These are phyloP conservation scores for Catharus fuscescens DNA, from an alignment of 2,113 vertebrate genomes.

Conservation along the genomic window DNA sequence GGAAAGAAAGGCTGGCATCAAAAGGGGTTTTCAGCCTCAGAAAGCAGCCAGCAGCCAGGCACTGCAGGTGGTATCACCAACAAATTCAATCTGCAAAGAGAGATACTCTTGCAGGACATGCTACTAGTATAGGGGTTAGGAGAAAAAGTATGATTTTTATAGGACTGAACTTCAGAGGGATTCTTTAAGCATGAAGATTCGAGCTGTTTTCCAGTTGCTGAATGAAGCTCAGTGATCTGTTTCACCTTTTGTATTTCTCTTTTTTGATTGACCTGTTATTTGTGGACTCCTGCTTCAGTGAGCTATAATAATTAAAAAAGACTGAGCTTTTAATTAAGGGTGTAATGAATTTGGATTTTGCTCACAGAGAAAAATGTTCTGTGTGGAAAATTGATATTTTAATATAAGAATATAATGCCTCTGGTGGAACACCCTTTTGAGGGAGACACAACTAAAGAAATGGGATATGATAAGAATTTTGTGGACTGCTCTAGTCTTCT, in stretches of 20 bases:
- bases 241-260: neutral
- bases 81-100: neutral
- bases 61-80: conserved; percentile 3
- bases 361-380: neutral
- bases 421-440: neutral
- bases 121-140: neutral
- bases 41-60: neutral
- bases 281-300: neutral
- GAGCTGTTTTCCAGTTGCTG: conserved; percentile 4
- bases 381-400: neutral
- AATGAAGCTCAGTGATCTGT: neutral
- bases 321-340: neutral
- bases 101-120: neutral
- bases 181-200: neutral
- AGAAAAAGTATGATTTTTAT: neutral
- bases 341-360: neutral
- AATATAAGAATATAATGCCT: neutral
- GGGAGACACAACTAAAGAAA: neutral
- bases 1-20: neutral
- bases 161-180: neutral
- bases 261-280: conserved; percentile 5
- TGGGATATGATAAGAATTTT: neutral
- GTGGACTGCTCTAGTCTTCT: neutral
- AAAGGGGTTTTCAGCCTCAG: conserved; percentile 13
- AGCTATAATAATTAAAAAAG: conserved; percentile 8